Conservation (phyloP, 2,113 vertebrate species). For the Epinephelus lanceolatus region DNA sequence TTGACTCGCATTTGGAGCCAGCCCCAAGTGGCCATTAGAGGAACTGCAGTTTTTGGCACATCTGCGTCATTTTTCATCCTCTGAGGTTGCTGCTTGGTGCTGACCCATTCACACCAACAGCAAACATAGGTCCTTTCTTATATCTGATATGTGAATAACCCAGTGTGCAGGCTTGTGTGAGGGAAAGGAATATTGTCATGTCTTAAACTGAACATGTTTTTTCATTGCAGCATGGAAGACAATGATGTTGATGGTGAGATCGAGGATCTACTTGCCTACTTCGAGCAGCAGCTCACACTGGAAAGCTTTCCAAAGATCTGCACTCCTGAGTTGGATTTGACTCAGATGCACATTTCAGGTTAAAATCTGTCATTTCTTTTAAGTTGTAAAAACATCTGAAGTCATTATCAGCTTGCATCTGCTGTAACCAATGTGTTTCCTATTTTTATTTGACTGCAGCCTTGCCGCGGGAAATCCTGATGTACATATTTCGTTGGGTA, state of each 20-base stretch:
- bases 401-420: background rate
- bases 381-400: background rate
- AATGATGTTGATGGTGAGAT: conserved; percentile 89
- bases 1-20: too few relatives aligned
- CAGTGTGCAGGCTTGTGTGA: background rate
- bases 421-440: background rate
- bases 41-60: too few relatives aligned
- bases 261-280: conserved; percentile 92
- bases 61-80: too few relatives aligned
- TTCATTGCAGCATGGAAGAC: conserved; percentile 86
- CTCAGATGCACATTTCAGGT: conserved; percentile 95
- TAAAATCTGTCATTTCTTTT: background rate
- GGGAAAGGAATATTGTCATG: background rate
- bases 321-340: conserved; percentile 89
- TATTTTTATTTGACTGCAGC: conserved; percentile 78
- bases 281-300: conserved; percentile 93
- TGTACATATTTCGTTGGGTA: conserved; percentile 99
- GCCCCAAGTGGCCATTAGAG: too few relatives aligned
- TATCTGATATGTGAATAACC: background rate
- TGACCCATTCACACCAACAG: background rate
- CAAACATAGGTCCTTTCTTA: background rate
- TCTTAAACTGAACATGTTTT: background rate
- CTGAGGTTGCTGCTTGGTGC: too few relatives aligned
- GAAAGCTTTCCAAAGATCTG: conserved; percentile 93
- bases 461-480: conserved; percentile 94